These are phyloP conservation scores for Poeciliopsis paucimaculata DNA, from an alignment of 2,797 vertebrate genomes.

Conservation along the genomic window DNA sequence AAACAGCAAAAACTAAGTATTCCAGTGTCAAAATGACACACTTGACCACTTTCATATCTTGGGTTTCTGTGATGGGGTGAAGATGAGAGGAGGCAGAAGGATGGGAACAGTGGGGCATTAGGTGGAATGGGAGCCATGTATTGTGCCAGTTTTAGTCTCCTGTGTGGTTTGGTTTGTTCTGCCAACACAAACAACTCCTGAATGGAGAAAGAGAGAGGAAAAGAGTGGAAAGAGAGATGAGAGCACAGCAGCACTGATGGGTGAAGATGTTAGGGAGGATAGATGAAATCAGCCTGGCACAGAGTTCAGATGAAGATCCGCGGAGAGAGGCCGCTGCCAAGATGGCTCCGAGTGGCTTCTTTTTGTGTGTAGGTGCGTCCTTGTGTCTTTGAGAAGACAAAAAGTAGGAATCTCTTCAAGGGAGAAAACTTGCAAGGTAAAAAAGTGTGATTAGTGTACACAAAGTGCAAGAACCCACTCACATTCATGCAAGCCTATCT, in stretches of 20 bases:
- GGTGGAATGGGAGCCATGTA: conserved; percentile 49
- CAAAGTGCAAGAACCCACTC: neutral
- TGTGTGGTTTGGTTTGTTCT: conserved; percentile 47
- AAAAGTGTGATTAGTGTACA: conserved; percentile 22
- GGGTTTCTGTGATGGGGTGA: conserved; percentile 17
- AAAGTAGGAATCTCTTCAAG: neutral
- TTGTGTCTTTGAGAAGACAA: conserved; percentile 5
- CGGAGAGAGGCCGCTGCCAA: conserved; percentile 50
- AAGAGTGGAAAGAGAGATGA: conserved; percentile 38
- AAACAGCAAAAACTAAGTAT: conserved; percentile 3
- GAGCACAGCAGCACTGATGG: conserved; percentile 53
- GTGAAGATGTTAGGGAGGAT: conserved; percentile 62
- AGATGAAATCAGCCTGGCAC: conserved; percentile 61
- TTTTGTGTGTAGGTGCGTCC: conserved; percentile 13
- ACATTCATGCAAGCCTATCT: neutral
- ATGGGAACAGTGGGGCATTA: conserved; percentile 43
- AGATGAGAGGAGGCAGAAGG: conserved; percentile 13
- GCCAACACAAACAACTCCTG: conserved; percentile 66
- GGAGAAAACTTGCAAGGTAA: conserved; percentile 16
- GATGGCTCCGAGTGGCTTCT: conserved; percentile 26
- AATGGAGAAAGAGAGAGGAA: conserved; percentile 24
- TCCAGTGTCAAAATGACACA: conserved; percentile 7
- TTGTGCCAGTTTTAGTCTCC: conserved; percentile 59
- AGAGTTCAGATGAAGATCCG: conserved; percentile 49
- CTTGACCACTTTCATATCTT: conserved; percentile 25